Base-by-base conservation (phyloP, 1,140 invertebrate genomes). In the Helicorthomorpha holstii region DNA sequence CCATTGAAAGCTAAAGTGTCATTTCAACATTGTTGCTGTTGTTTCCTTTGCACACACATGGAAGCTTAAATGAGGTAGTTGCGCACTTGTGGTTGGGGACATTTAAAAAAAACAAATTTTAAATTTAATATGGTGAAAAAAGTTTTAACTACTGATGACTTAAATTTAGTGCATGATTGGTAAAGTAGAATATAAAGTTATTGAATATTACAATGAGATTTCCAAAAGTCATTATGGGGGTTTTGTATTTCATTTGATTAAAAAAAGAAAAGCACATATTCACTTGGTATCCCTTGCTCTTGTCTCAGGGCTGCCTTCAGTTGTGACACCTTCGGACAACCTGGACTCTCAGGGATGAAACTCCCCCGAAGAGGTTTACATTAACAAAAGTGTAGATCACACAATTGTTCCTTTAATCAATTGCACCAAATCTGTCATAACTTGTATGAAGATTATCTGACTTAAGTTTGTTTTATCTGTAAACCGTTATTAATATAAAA, bases 211-310 rank as follows among this genome's bases (percentile, higher is more conserved):
- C 38, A 12, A 19, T 41, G 38, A 41, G 38, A 41, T 19, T 19
- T 19, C 38, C 38, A 19, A 41, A 19, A 41, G 19, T 19, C 38
- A 41, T 12, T 46, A 22, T 46, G 44, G 19, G 7, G 44, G 44
- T 46, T 46, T 46, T 21, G 25, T 46, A 10, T 46, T 22, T 46
- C 12, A 41, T 41, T 41, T 41, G 19, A 12, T 41, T 41, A 19
- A 41, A 41, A 19, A 41, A 19, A 41, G 38, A 41, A 41, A 46
- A 22, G 44, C 44, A 21, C 19, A 46, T 46, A 27, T 47, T 52
- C 25, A 52, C 25, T 22, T 25, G 51, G 51, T 52, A n/a, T 52
- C 45, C 44, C 51, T 52, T 52, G 25, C 51, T 52, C 51, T 52
- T 25, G 27, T 48, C 51, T 52, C 51, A 52, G 51, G 51, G 51